Percentiles rank a stretch among this genome's conserved stretches.
Evolutionary conservation across 2,888 invertebrate species (phyloP).

Genomic region (Leucania comma): DNA sequence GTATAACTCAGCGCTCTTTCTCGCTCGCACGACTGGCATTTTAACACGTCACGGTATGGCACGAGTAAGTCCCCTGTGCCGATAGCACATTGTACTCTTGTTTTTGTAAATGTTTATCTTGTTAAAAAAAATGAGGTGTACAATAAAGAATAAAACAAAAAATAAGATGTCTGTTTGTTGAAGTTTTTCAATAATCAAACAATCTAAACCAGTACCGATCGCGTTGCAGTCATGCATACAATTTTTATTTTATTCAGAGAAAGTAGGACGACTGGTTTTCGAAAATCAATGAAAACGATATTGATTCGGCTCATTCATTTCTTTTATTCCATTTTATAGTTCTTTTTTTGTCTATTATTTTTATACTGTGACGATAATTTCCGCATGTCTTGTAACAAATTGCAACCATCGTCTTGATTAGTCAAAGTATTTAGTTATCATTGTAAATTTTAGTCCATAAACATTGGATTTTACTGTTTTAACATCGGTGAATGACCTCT

Average conservation of each 20-base stretch:
- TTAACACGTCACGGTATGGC: too few species aligned
- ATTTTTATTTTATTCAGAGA: conserved; percentile 56
- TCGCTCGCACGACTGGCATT: too few species aligned
- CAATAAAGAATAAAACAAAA: too few species aligned
- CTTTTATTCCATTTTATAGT: conserved; percentile 16
- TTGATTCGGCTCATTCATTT: conserved; percentile 25
- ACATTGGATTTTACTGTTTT: background rate
- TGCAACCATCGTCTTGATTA: conserved; percentile 12
- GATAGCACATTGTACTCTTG: too few species aligned
- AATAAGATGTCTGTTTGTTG: background rate
- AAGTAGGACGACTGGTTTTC: conserved; percentile 60
- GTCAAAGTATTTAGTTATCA: background rate
- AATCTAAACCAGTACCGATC: conserved; percentile 22
- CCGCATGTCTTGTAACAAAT: conserved; percentile 1
- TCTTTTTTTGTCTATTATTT: background rate
- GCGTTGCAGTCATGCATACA: conserved; percentile 52
- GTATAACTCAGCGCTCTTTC: too few species aligned
- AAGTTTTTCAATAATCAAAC: conserved; percentile 12
- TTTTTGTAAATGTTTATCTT: too few species aligned
- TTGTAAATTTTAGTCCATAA: conserved; percentile 3
- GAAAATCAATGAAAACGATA: conserved; percentile 53
- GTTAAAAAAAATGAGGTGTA: too few species aligned
- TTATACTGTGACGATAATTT: background rate
- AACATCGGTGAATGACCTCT: conserved; percentile 4
- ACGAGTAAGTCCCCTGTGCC: too few species aligned